Percentiles rank a stretch among this genome's conserved stretches.
These are phyloP conservation scores for Forbesichthys papilliferus DNA, from an alignment of 2,113 vertebrate genomes.

Conservation along the genomic window DNA sequence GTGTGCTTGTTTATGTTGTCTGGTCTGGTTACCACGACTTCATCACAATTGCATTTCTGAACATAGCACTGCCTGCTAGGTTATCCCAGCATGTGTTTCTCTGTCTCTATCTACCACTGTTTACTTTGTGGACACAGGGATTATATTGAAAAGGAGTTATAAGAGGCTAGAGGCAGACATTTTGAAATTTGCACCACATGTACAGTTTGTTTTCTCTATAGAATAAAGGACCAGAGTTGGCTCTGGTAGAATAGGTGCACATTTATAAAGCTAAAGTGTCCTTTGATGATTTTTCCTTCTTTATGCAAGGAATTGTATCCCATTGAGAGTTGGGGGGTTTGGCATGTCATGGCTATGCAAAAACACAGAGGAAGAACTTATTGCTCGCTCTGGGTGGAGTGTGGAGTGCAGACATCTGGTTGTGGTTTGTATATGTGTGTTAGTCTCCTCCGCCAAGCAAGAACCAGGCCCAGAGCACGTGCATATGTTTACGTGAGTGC, in stretches of 20 bases:
- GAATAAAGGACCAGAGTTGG: slow-evolving; percentile 25
- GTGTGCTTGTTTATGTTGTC: no score
- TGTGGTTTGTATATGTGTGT: slow-evolving; percentile 63
- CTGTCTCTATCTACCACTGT: background rate
- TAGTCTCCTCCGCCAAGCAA: slow-evolving; percentile 34
- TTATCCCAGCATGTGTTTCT: background rate
- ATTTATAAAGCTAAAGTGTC: slow-evolving; percentile 24
- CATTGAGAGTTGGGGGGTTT: slow-evolving; percentile 34
- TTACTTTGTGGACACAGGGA: slow-evolving; percentile 14
- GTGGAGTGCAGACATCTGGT: slow-evolving; percentile 61
- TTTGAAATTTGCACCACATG: slow-evolving; percentile 32
- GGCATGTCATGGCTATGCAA: slow-evolving; percentile 57
- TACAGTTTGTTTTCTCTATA: background rate
- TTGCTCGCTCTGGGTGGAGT: slow-evolving; percentile 49
- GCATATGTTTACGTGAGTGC: slow-evolving; percentile 42
- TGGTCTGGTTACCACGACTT: no score
- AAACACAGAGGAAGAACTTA: slow-evolving; percentile 55
- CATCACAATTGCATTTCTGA: no score
- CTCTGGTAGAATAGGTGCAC: slow-evolving; percentile 16
- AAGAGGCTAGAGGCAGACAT: slow-evolving; percentile 13
- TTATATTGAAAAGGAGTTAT: slow-evolving; percentile 16
- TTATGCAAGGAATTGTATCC: slow-evolving; percentile 13
- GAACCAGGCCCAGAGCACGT: slow-evolving; percentile 33
- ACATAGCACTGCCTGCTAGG: background rate
- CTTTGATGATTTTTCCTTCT: slow-evolving; percentile 4